Base-by-base conservation (phyloP, 2,797 vertebrate species). In the Cheirogaleus major region DNA sequence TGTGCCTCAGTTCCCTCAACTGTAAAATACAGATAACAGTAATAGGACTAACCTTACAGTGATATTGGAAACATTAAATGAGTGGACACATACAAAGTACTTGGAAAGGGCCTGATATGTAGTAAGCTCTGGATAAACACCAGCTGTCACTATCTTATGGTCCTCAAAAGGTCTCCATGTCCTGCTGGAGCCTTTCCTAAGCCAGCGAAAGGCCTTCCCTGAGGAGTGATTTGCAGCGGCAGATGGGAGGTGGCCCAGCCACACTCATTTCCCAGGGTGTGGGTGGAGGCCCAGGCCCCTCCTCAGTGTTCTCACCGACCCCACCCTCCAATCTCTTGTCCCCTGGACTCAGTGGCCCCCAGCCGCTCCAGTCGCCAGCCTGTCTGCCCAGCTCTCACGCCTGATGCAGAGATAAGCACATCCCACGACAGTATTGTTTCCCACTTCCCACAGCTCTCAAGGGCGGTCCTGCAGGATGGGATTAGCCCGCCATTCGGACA, bases 391-490 rank as follows among this genome's bases (percentile, higher is more conserved):
- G 85, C 86, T 95, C 75, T 95, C 96, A 95, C 4, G 95, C 96
- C 92, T 43, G 93, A 98, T 98, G 97, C 93, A 97, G 93, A 97
- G 97, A 98, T 97, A 97, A 97, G 55, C 43, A 50, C 87, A 90
- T 63, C 95, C 94, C 83, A 22, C 1, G 2, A 78, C 25, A 94
- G 90, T 52, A 95, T 96, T 94, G 95, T 98, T 97, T 94, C 95
- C 81, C 59, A 65, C 89, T 87, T 97, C 73, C 86, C 13, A 5
- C 61, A 59, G 43, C 83, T 92, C 96, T 95, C 92, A 78, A 96
- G 88, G 41, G 41, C 0, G 9, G 79, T 50, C 93, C 92, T 41
- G 27, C 61, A 94, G 41, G 86, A 30, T n/a, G 57, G 95, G 96
- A 97, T 97, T 95, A 94, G 95, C 75, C 41, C 35, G 48, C 92